Evolutionary conservation across 1,140 invertebrate genomes (phyloP).

Genomic region (Steinernema feltiae): DNA sequence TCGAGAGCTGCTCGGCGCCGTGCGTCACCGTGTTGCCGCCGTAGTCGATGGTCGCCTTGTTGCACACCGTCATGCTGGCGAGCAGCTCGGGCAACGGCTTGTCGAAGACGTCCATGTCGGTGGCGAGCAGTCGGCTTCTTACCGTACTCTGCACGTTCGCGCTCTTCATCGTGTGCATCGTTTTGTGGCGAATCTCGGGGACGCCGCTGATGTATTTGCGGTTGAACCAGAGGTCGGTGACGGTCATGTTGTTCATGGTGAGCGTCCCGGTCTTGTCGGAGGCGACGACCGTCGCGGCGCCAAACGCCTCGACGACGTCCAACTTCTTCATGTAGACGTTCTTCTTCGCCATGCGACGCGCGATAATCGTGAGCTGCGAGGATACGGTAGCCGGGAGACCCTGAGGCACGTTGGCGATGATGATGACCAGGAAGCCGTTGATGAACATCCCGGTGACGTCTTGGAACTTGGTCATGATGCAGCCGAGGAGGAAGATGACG

Average conservation of each 20-base stretch:
- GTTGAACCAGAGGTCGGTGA: constrained; percentile 60
- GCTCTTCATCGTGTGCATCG: neutral
- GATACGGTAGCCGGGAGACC: constrained; percentile 63
- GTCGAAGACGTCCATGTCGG: neutral
- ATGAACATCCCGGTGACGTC: constrained; percentile 32
- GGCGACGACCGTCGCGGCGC: constrained; percentile 65
- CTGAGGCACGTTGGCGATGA: constrained; percentile 38
- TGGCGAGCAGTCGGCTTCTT: neutral
- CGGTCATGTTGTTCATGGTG: constrained; percentile 98
- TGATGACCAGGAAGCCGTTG: constrained; percentile 35
- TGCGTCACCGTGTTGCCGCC: neutral
- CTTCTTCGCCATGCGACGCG: constrained; percentile 61
- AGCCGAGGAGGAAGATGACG: constrained; percentile 28
- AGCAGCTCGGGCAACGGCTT: neutral
- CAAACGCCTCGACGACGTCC: constrained; percentile 62
- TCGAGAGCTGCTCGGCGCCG: neutral
- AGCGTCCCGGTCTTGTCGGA: constrained; percentile 98
- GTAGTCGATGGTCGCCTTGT: constrained; percentile 12
- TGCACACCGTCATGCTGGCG: neutral
- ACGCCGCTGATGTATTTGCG: constrained; percentile 43
- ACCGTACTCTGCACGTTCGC: neutral
- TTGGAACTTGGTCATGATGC: constrained; percentile 24
- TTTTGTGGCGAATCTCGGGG: neutral
- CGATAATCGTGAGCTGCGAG: constrained; percentile 61
- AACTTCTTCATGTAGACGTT: constrained; percentile 62